A percentile compares a stretch with the other conserved stretches of the same genome.
These are phyloP conservation scores for Diphyllodes magnificus DNA, from an alignment of 2,113 vertebrate genomes.

Conservation along the genomic window DNA sequence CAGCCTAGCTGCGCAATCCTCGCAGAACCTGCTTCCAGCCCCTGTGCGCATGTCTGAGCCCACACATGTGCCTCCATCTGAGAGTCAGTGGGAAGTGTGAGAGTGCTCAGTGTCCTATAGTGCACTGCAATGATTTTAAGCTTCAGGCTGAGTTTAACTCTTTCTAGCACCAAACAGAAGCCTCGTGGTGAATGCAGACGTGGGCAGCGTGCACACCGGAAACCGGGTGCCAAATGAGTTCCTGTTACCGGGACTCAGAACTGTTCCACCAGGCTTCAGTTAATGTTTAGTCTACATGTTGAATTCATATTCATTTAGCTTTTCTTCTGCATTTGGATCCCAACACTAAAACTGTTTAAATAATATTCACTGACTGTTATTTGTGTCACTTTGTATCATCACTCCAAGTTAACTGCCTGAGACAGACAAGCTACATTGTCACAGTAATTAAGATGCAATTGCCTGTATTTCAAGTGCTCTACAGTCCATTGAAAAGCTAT, in stretches of 20 bases:
- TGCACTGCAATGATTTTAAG: neutral
- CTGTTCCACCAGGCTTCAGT: neutral
- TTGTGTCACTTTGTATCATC: neutral
- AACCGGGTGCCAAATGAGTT: neutral
- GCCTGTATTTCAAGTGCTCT: neutral
- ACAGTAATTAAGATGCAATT: neutral
- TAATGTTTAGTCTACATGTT: neutral
- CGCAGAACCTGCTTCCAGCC: neutral
- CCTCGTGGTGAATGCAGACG: rapidly evolving
- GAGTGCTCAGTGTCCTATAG: neutral
- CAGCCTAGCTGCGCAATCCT: neutral
- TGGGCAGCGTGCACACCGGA: rapidly evolving
- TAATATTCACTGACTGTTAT: neutral
- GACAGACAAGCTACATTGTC: neutral
- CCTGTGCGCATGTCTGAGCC: neutral
- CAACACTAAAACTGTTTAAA: neutral
- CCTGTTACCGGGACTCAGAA: neutral
- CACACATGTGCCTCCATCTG: neutral
- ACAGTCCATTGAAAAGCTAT: neutral
- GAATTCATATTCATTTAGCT: neutral
- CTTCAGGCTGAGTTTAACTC: slow-evolving; percentile 16
- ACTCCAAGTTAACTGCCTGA: neutral
- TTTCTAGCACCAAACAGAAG: neutral
- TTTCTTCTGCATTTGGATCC: neutral
- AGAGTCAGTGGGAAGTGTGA: slow-evolving; percentile 31